Evolutionary conservation across 2,797 vertebrate genomes (phyloP).

Genomic region (Rhyacichthys aspro): DNA sequence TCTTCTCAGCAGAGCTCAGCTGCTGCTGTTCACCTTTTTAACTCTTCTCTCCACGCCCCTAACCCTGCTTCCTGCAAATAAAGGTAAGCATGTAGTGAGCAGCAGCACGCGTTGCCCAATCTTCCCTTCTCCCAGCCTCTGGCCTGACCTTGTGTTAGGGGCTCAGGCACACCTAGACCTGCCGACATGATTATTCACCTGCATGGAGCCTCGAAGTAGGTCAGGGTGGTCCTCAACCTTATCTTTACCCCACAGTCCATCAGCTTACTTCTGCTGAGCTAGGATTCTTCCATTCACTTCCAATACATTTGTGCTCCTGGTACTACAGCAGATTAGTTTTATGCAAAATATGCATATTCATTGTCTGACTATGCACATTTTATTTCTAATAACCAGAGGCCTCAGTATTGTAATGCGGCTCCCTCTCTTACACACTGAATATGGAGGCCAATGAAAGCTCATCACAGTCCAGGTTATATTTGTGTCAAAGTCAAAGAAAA

Average conservation of each 20-base stretch:
- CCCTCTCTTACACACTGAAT: slow-evolving; percentile 5
- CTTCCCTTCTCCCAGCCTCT: slow-evolving; percentile 30
- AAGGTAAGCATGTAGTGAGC: slow-evolving; percentile 57
- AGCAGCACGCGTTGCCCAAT: slow-evolving; percentile 40
- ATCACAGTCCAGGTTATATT: slow-evolving; percentile 24
- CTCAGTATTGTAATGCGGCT: not conserved
- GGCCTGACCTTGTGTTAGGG: slow-evolving; percentile 46
- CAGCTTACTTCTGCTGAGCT: slow-evolving; percentile 13
- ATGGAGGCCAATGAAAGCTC: slow-evolving; percentile 22
- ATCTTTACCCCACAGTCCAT: slow-evolving; percentile 34
- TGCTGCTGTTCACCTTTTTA: slow-evolving; percentile 63
- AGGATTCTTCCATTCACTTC: not conserved
- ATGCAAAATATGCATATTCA: not conserved
- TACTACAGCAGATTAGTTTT: not conserved
- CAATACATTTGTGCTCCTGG: not conserved
- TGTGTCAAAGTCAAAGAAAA: slow-evolving; percentile 25
- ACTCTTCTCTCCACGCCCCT: slow-evolving; percentile 48
- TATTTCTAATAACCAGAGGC: slow-evolving; percentile 2
- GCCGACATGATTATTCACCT: slow-evolving; percentile 52
- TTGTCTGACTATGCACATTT: slow-evolving; percentile 10
- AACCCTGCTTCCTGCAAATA: slow-evolving; percentile 59
- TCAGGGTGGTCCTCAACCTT: slow-evolving; percentile 56
- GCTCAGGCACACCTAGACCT: slow-evolving; percentile 63
- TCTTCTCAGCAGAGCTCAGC: slow-evolving; percentile 65
- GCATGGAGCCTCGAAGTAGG: slow-evolving; percentile 59